Evolutionary conservation across 2,113 vertebrate genomes (phyloP).

Genomic region (Gasterosteus aculeatus): DNA sequence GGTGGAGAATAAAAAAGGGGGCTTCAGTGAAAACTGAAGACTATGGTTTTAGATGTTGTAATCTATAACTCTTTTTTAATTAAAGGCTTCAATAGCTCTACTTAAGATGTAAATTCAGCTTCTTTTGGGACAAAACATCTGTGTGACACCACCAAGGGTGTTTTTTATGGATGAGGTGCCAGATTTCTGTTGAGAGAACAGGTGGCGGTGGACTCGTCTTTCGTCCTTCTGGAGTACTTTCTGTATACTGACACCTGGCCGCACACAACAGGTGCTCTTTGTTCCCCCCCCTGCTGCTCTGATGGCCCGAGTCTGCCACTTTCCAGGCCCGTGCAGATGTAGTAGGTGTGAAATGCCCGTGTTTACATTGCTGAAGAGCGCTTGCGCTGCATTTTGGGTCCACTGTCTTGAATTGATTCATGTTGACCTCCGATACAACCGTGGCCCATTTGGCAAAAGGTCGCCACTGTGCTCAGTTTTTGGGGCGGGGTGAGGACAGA

Average conservation of each 20-base stretch:
- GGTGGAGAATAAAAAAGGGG: constrained; percentile 11
- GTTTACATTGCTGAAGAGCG: constrained; percentile 43
- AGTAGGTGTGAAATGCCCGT: constrained; percentile 8
- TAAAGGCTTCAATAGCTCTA: background rate
- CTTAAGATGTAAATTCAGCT: background rate
- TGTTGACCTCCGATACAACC: constrained; percentile 33
- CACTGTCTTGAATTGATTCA: constrained; percentile 46
- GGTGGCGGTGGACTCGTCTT: background rate
- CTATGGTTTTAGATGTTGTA: too few relatives aligned
- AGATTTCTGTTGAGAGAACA: background rate
- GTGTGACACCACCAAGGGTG: background rate
- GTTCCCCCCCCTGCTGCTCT: background rate
- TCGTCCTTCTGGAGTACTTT: background rate
- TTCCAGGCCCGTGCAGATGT: background rate
- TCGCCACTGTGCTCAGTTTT: constrained; percentile 34
- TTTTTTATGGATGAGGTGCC: background rate
- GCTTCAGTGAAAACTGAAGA: background rate
- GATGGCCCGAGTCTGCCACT: background rate
- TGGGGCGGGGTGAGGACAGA: constrained; percentile 41
- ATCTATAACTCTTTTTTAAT: background rate
- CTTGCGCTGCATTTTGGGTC: constrained; percentile 24
- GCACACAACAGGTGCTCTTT: background rate
- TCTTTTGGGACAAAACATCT: background rate
- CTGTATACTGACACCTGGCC: background rate
- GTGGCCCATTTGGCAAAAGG: constrained; percentile 45